Evolutionary conservation across 2,797 vertebrate genomes (phyloP).

Genomic region (Chelmon rostratus): DNA sequence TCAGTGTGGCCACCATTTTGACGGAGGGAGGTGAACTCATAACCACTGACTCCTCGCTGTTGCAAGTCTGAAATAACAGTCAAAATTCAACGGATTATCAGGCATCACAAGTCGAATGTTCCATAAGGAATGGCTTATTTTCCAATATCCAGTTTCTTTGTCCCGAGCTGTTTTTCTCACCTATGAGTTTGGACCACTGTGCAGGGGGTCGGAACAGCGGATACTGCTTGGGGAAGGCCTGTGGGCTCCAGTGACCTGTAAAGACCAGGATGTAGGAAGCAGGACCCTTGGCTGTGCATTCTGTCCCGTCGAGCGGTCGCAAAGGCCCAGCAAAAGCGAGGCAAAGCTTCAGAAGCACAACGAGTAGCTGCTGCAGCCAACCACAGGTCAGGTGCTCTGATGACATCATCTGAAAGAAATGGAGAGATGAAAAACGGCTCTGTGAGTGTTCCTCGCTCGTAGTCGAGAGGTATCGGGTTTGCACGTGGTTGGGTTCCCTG

Average conservation of each 20-base stretch:
- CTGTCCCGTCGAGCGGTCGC: slow-evolving; percentile 74
- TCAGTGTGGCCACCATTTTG: background rate
- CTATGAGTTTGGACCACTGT: slow-evolving; percentile 90
- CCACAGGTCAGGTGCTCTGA: slow-evolving; percentile 75
- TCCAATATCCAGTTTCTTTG: background rate
- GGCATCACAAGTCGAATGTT: background rate
- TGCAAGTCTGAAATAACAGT: slow-evolving; percentile 4
- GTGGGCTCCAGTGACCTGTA: slow-evolving; percentile 88
- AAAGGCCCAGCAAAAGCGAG: slow-evolving; percentile 74
- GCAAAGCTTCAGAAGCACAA: slow-evolving; percentile 81
- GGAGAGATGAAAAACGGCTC: slow-evolving; percentile 52
- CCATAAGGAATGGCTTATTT: background rate
- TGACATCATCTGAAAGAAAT: slow-evolving; percentile 85
- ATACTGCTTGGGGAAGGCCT: slow-evolving; percentile 89
- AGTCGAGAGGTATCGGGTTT: slow-evolving; percentile 16
- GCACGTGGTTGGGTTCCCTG: background rate
- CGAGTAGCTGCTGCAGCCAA: slow-evolving; percentile 84
- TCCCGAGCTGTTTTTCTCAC: slow-evolving; percentile 69
- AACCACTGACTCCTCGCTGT: background rate
- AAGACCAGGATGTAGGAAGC: slow-evolving; percentile 89
- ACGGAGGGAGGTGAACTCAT: background rate
- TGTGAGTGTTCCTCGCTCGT: slow-evolving; percentile 27
- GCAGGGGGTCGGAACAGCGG: slow-evolving; percentile 88
- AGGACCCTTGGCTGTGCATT: slow-evolving; percentile 83
- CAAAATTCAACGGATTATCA: background rate